A percentile compares a stretch with the other conserved stretches of the same genome.
These are phyloP conservation scores for Xiphorhynchus erythropygius DNA, from an alignment of 2,797 vertebrate genomes.

Conservation along the genomic window DNA sequence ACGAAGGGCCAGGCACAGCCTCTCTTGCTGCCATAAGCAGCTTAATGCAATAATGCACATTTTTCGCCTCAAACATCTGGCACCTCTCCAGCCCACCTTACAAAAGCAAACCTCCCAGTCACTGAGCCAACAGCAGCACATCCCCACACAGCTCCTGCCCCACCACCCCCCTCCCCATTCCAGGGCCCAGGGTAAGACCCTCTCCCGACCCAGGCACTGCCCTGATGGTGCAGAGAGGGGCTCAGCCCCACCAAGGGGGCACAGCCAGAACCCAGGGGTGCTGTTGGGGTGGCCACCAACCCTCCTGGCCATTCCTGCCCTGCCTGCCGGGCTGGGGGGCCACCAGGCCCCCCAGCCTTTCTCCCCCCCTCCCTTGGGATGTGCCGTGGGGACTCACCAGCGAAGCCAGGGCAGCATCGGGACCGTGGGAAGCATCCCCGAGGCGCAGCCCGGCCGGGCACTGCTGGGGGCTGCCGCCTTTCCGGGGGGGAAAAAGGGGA, in stretches of 20 bases:
- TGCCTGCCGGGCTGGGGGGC: not conserved
- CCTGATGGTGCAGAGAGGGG: accelerated
- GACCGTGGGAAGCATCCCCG: accelerated
- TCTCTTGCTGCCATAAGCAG: not conserved
- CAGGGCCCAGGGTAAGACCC: accelerated
- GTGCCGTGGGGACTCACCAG: accelerated
- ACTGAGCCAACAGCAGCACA: accelerated
- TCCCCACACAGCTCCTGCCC: not conserved
- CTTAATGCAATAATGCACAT: not conserved
- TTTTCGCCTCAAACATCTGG: not conserved
- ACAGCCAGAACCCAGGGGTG: accelerated
- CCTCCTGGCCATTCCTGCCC: not conserved
- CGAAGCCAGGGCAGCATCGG: accelerated
- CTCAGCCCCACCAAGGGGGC: not conserved
- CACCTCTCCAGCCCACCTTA: not conserved
- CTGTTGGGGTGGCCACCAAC: accelerated
- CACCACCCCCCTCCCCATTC: accelerated
- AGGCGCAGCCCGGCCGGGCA: accelerated
- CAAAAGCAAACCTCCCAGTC: not conserved
- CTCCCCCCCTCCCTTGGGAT: accelerated
- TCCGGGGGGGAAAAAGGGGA: accelerated
- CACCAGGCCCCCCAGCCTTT: not conserved
- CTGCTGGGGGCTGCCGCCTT: accelerated
- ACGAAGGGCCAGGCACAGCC: not conserved
- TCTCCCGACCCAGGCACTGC: accelerated